Evolutionary conservation across 2,797 vertebrate species (phyloP).

Genomic region (Micropoecilia bifurca): DNA sequence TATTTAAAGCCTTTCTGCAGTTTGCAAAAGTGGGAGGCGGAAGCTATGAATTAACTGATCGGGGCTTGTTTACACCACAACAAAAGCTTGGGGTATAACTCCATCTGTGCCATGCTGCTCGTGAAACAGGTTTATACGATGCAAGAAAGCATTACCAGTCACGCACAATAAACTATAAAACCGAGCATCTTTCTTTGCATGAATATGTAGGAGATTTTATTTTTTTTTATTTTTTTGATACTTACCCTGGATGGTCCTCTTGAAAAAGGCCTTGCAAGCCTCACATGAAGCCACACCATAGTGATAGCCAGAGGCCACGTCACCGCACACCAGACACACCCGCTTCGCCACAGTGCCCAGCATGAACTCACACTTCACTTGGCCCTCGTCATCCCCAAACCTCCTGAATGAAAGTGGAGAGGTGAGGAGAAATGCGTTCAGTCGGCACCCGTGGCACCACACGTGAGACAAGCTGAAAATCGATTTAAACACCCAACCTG

Average conservation of each 20-base stretch:
- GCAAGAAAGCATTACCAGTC: constrained; percentile 43
- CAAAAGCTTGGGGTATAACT: constrained; percentile 44
- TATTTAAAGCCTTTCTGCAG: constrained; percentile 53
- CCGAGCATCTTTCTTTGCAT: neutral
- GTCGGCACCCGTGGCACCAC: neutral
- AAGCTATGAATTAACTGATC: constrained; percentile 54
- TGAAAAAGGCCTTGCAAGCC: constrained; percentile 99
- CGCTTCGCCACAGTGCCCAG: constrained; percentile 95
- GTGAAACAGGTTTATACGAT: constrained; percentile 68
- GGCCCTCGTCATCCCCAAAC: constrained; percentile 86
- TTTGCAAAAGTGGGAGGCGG: constrained; percentile 37
- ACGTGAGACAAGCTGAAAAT: constrained; percentile 1
- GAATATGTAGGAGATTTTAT: constrained; percentile 1
- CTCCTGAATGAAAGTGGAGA: constrained; percentile 63
- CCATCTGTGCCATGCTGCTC: constrained; percentile 58
- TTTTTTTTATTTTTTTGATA: neutral
- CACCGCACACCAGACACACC: constrained; percentile 95
- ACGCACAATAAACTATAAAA: constrained; percentile 47
- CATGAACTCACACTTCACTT: constrained; percentile 96
- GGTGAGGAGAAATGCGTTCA: neutral
- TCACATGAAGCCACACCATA: constrained; percentile 98
- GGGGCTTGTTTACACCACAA: constrained; percentile 68
- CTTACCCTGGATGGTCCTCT: constrained; percentile 98
- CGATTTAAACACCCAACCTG: constrained; percentile 52
- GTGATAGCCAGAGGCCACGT: constrained; percentile 97